Base-by-base conservation (phyloP, 2,113 vertebrate genomes). In the Pluvianellus socialis region DNA sequence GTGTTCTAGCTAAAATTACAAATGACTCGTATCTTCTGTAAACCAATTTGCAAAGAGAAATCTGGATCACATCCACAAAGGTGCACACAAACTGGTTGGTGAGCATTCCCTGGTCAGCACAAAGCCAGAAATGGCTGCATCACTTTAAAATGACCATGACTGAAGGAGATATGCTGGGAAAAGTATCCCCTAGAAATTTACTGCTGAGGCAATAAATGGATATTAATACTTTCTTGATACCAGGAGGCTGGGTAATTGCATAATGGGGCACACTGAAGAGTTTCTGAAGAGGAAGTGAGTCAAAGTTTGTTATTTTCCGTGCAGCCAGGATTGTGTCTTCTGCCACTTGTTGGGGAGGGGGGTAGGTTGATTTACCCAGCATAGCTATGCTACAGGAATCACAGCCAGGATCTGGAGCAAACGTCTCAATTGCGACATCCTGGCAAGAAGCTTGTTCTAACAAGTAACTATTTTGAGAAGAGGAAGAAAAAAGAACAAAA, bases 391-490 rank as follows among this genome's bases (percentile, higher is more conserved):
- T 92, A 30, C 72, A 79, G 86, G 56, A 86, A 92, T 61, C 35
- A 32, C 72, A 96, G 90, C 89, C 88, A 96, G 82, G 23, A 96
- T 90, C 67, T 80, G 91, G 87, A 96, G 68, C 90, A 94, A 97
- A 93, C 55, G 10, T 84, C 90, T 86, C 33, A 58, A 5, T 93
- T 97, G 96, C 76, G 0, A 97, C 96, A 97, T 92, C 74, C 79
- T 90, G 84, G 91, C 87, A 91, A 76, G 92, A 86, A 79, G 55
- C 82, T 94, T 95, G 93, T 97, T 95, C 84, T 91, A 86, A 86
- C 59, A 94, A 96, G 84, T 72, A 79, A 50, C 67, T 95, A 90
- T 92, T 90, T 87, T 92, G 91, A 79, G 91, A 88, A 88, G 68
- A 97, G 86, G 77, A 92, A 85, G 4, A 45, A 94, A 72, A 92